Base-by-base conservation (phyloP, 2,888 invertebrate genomes). In the Ectemnius cavifrons region DNA sequence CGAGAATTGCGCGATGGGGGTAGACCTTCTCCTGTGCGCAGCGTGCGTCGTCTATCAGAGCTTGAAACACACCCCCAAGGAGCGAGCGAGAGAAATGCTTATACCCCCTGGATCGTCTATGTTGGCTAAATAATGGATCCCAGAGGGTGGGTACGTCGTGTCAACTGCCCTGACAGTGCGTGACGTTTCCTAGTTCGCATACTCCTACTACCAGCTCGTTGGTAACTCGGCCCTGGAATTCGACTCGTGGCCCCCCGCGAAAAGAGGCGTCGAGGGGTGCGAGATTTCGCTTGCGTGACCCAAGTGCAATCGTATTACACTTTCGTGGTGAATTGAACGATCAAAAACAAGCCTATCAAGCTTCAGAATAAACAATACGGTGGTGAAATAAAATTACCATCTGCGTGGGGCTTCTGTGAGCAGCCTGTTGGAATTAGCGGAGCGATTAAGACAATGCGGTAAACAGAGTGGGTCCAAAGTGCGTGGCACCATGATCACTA, bases 101-200 rank as follows among this genome's bases (percentile, higher is more conserved):
- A 65, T 81, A 84, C 86, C 82, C 86, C 65, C 69, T 59, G 75
- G 84, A 73, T 81, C 80, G 80, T 84, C 84, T 78, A 81, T 88
- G 90, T 90, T 90, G 88, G 88, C 87, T 90, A 90, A 91, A 91
- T 91, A 91, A 91, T 91, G 87, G 91, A 80, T 83, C 84, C 72
- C 57, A 79, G 82, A 82, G 89, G 87, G 86, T 85, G 89, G 86
- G 84, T 80, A 84, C 83, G 85, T 84, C 89, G 87, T 87, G 90
- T 90, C 90, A 90, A 89, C 88, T 86, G 89, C 88, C 88, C 89
- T 88, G 90, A 90, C 90, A 87, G 85, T 84, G 80, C 84, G 67
- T 85, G 87, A 87, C 86, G 82, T 87, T 83, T 85, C 81, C 80
- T 83, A 73, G 67, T 49, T 62, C 67, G 63, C 23, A 63, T 56